These are phyloP conservation scores for Onychostoma macrolepis DNA, from an alignment of 2,113 vertebrate species.

Conservation along the genomic window DNA sequence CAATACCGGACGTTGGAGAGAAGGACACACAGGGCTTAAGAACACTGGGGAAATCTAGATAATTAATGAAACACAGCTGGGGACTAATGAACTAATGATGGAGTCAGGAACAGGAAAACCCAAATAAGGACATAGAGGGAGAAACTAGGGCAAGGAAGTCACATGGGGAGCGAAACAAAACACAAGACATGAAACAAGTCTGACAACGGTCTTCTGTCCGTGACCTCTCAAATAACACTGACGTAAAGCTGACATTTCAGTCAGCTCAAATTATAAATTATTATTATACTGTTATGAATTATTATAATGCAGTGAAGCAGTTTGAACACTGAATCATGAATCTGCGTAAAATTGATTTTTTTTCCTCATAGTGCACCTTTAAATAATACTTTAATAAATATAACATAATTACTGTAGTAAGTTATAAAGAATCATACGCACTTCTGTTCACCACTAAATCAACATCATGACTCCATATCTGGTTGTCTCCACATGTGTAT, in stretches of 20 bases:
- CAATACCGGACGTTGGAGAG: too few relatives aligned
- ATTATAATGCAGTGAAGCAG: not conserved
- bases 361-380: not conserved
- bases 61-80: too few relatives aligned
- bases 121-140: too few relatives aligned
- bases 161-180: too few relatives aligned
- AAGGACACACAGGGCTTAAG: too few relatives aligned
- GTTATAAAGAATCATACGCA: not conserved
- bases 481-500: not conserved
- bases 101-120: too few relatives aligned
- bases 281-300: not conserved
- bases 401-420: not conserved
- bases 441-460: fast-evolving
- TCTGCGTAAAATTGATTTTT: not conserved
- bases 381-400: not conserved
- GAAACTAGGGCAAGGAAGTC: too few relatives aligned
- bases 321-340: not conserved
- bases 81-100: too few relatives aligned
- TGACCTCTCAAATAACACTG: not conserved
- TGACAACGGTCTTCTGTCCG: not conserved
- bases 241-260: not conserved
- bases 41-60: too few relatives aligned
- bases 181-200: too few relatives aligned
- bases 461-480: not conserved
- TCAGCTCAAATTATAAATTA: not conserved